Base-by-base conservation (phyloP, 64 coral and sea anemone genomes). In the Stichodactyla mertensii region DNA sequence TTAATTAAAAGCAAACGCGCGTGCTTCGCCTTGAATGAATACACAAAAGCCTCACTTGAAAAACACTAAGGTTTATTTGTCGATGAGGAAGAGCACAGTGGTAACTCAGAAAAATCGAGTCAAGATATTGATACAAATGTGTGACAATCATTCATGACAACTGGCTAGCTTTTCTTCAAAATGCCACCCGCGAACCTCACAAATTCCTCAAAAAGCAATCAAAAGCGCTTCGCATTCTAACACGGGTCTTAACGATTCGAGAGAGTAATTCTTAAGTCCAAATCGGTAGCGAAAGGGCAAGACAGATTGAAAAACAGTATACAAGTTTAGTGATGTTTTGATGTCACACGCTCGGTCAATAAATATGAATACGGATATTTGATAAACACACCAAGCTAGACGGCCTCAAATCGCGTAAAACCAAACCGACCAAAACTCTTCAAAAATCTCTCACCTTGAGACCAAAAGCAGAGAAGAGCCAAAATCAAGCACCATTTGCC, bases 401-500 rank as follows among this genome's bases (percentile, higher is more conserved):
- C 20, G 11, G 20, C 2, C 69, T 12, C 24, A 11, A 31, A 74
- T 12, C 24, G 2, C 69, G 24, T 31, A 27, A 11, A 31, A 36
- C 24, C n/a, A 74, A 36, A 13, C 69, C 66, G 5, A 7, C 7
- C n/a, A 23, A 74, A 69, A 28, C 69, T 74, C 69, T 74, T 31
- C 12, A 26, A 74, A 74, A 74, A 5, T n/a, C n/a, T 1, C 64
- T 87, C 15, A 77, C 66, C 71, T 61, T 12, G 19, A 54, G 26
- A 51, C 55, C 22, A 28, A 54, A 87, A 24, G 22, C 74, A 89
- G 51, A 87, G 56, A 55, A 87, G 27, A 8, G 23, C 84, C 80
- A 97, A 71, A 88, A 88, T 57, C 16, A 87, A 69, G 79, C 62
- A 87, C 85, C 61, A 23, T 83, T 71, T 85, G 60, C 59, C 52